Base-by-base conservation (phyloP, 1,140 invertebrate species). In the Drosophila serrata region DNA sequence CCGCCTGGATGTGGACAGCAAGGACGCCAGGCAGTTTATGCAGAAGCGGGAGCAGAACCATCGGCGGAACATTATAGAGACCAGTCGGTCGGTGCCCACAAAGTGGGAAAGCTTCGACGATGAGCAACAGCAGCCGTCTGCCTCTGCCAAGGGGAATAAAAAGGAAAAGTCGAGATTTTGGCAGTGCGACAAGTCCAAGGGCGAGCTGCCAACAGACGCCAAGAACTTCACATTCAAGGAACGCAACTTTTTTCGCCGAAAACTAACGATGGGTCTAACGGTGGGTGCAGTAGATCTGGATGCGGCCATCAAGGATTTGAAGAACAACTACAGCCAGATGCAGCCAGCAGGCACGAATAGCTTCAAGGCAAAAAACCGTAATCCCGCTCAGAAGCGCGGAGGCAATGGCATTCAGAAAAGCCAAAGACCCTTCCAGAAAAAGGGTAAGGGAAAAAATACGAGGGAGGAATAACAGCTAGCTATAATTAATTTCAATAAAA, bases 21-120 rank as follows among this genome's bases (percentile, higher is more conserved):
- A 62, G 37, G 24, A 76, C 6, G 85, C 86, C 12, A 85, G 65
- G 35, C 42, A 76, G 5, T 65, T 81, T 3, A 39, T 75, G 31
- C 62, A 76, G 48, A 46, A 79, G 39, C 74, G 85, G 3, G 53
- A 90, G 33, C 59, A 79, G 27, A 90, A 81, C 31, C 75, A 90
- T 31, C 67, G 86, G 8, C 67, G 75, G 4, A 90, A 75, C n/a
- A 40, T 85, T 12, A 90, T 90, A 31, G 86, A 90, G 37, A 31
- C 78, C 1, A 70, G 57, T 13, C 67, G 69, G 1, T 61, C 51
- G 1, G 51, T 70, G 42, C 13, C 35, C 31, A 73, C 81, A 19
- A 74, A 24, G 27, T 90, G 85, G 85, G 85, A 85, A 45, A 31
- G 22, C 4, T 90, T 90, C 4, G 35, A 75, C 4, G 84, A 80